Conservation (phyloP, 2,888 invertebrate species). For the Drosophila colorata region DNA sequence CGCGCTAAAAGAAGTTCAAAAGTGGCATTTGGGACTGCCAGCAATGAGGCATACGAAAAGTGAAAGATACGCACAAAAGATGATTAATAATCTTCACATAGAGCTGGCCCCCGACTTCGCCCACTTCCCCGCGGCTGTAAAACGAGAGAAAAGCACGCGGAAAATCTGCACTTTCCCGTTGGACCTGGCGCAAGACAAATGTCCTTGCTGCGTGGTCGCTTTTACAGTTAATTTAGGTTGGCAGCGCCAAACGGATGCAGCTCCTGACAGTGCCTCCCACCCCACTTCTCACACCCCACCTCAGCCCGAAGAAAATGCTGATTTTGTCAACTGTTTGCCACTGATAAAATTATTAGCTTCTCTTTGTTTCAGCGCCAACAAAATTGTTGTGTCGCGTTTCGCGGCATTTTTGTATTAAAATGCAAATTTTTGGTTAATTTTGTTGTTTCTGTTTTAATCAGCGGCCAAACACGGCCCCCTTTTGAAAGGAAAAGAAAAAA, state of each 20-base stretch:
- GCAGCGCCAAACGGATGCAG: constrained; percentile 68
- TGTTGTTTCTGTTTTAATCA: constrained; percentile 83
- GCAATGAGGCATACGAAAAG: constrained; percentile 74
- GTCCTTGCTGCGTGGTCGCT: constrained; percentile 82
- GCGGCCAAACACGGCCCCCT: constrained; percentile 53
- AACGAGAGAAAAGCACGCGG: constrained; percentile 40
- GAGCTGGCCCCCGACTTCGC: neutral
- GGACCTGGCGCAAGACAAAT: constrained; percentile 77
- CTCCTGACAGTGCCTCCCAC: constrained; percentile 32
- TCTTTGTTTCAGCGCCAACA: constrained; percentile 45
- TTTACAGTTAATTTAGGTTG: constrained; percentile 83
- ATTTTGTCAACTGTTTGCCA: constrained; percentile 83
- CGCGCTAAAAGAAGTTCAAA: constrained; percentile 57
- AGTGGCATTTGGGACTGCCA: constrained; percentile 33
- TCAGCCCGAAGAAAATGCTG: constrained; percentile 71
- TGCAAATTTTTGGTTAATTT: constrained; percentile 84
- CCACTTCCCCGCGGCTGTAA: neutral
- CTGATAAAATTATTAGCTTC: constrained; percentile 84
- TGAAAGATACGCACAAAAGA: constrained; percentile 80
- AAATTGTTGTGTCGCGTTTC: constrained; percentile 32
- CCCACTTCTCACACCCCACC: neutral
- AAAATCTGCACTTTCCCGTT: constrained; percentile 48
- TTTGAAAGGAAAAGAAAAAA: neutral
- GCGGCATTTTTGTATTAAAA: constrained; percentile 79
- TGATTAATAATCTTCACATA: constrained; percentile 80